A percentile compares a stretch with the other conserved stretches of the same genome.
Conservation (phyloP, 2,113 vertebrate genomes). For the Scomber japonicus region DNA sequence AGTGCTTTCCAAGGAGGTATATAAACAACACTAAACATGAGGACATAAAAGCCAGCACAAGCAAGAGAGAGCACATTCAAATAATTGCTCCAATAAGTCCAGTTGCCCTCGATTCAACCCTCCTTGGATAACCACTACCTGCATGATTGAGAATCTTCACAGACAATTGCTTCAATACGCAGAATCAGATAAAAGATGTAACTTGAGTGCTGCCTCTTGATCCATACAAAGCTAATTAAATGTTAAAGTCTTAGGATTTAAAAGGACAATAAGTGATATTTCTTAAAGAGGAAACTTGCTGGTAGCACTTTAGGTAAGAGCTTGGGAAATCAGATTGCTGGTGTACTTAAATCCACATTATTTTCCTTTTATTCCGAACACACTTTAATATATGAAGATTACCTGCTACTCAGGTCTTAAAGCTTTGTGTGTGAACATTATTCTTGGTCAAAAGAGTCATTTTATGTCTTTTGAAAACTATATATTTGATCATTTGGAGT, state of each 20-base stretch:
- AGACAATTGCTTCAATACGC: too few species aligned
- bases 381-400: not conserved
- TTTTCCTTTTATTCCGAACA: not conserved
- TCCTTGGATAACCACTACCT: too few species aligned
- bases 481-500: too few species aligned
- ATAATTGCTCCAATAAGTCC: constrained; percentile 34
- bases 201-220: constrained; percentile 18
- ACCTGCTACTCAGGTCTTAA: not conserved
- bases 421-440: not conserved
- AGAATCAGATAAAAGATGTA: constrained; percentile 49
- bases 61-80: constrained; percentile 23
- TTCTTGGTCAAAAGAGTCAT: too few species aligned
- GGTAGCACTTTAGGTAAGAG: not conserved
- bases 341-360: not conserved
- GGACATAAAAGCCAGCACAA: constrained; percentile 43
- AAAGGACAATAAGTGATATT: constrained; percentile 22
- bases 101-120: too few species aligned
- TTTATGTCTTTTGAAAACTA: too few species aligned
- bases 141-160: too few species aligned
- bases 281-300: not conserved
- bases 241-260: constrained; percentile 31
- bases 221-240: constrained; percentile 23
- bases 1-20: constrained; percentile 21
- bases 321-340: constrained; percentile 1
- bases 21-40: constrained; percentile 43